These are phyloP conservation scores for Passer domesticus DNA, from an alignment of 2,113 vertebrate species.

Conservation along the genomic window DNA sequence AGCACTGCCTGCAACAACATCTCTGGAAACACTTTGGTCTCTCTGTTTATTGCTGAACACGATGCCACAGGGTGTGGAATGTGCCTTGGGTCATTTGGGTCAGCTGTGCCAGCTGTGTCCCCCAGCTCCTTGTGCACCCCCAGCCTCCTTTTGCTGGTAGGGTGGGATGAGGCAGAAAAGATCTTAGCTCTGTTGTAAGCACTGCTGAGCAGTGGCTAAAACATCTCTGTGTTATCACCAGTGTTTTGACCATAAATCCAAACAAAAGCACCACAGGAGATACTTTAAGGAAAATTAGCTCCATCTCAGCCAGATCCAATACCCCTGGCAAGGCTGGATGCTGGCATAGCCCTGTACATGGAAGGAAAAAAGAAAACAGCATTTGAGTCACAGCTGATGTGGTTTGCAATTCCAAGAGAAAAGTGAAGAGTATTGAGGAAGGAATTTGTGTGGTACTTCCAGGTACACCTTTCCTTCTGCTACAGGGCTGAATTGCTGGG, in stretches of 20 bases:
- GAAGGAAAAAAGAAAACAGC: neutral
- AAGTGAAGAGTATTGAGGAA: neutral
- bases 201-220: neutral
- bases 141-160: neutral
- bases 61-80: neutral
- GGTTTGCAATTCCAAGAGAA: neutral
- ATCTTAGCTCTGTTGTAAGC: neutral
- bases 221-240: neutral
- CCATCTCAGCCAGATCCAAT: neutral
- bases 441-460: neutral
- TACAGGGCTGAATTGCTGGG: neutral
- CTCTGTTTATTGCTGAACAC: neutral
- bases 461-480: neutral
- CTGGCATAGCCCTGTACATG: neutral
- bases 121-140: neutral
- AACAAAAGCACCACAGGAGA: neutral
- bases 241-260: neutral
- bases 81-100: neutral
- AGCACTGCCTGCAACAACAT: neutral
- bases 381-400: neutral
- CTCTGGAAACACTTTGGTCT: fast-evolving
- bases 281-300: neutral
- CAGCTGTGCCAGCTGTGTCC: neutral
- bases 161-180: neutral
- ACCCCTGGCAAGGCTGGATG: neutral